Evolutionary conservation across 1,140 invertebrate genomes (phyloP), one percentile per base, ranked within the genome.

Genomic region (Plutomurus gul): DNA sequence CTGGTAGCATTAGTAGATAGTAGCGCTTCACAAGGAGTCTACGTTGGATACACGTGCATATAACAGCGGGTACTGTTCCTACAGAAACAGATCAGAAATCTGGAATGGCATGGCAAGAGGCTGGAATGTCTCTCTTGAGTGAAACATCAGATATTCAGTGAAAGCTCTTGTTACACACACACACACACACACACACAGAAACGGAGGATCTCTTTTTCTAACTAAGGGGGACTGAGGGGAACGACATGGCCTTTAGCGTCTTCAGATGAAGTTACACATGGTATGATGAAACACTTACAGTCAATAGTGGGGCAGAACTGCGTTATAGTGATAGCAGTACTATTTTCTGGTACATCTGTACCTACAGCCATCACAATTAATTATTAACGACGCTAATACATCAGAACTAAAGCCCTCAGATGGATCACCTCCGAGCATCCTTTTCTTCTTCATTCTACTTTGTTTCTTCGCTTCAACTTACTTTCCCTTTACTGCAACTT

Each of bases 41-140:
- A 7, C n/a, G 46, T 20, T 18, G 46, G 4, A 56, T 22, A 22
- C 11, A 10, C 11, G 20, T 22, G 18, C 25, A 20, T 18, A 51
- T 22, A 51, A 7, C n/a, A 51, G 18, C 47, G 25, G 18, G 20
- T 22, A 51, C 3, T 49, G n/a, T 49, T 18, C 11, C 6, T 27
- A 30, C 11, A 65, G 27, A 65, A 33, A 65, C 51, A 65, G 56
- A 65, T 65, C 56, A 65, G 56, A 65, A 65, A 65, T 65, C 56
- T 65, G 56, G 56, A 65, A 65, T 65, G 56, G 56, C 56, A 65
- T 65, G 56, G 56, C 56, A 65, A 65, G 56, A 65, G 56, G 20
- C 56, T 65, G 56, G 56, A 65, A 65, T 65, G 56, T 65, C 56
- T 65, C 56, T 65, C 56, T 65, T 65, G 56, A 65, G 56, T 65